A percentile compares a stretch with the other conserved stretches of the same genome.
Evolutionary conservation across 2,797 vertebrate genomes (phyloP).

Genomic region (Melanotaenia trifasciata): DNA sequence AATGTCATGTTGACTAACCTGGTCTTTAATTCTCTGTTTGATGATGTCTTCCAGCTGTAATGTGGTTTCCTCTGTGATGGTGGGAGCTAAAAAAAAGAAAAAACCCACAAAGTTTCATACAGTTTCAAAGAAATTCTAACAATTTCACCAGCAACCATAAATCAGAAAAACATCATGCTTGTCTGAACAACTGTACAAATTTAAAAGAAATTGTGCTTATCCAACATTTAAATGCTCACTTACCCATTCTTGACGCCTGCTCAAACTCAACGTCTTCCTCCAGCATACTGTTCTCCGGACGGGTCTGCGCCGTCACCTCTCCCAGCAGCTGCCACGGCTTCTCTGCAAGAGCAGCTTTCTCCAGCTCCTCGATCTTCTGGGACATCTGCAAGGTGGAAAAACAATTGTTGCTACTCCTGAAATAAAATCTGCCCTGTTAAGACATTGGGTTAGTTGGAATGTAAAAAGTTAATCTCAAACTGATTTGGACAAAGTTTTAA

Average conservation of each 20-base stretch:
- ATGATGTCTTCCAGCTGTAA: conserved; percentile 95
- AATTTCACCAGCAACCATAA: neutral
- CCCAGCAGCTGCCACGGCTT: conserved; percentile 96
- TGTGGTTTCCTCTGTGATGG: conserved; percentile 95
- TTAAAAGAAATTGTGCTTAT: neutral
- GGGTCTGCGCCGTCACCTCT: conserved; percentile 89
- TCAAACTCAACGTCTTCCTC: conserved; percentile 93
- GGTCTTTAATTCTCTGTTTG: conserved; percentile 96
- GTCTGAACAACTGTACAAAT: neutral
- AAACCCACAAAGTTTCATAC: neutral
- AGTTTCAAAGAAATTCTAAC: neutral
- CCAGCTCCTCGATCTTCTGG: conserved; percentile 89
- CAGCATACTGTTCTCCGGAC: conserved; percentile 97
- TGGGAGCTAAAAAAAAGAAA: conserved; percentile 86
- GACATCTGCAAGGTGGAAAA: conserved; percentile 84
- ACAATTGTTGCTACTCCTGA: neutral
- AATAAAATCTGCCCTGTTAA: neutral
- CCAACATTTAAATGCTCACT: conserved; percentile 4
- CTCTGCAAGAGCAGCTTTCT: conserved; percentile 87
- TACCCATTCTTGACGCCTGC: conserved; percentile 89
- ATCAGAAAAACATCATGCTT: neutral
- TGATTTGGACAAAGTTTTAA: neutral
- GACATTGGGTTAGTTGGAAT: neutral
- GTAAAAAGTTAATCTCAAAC: neutral
- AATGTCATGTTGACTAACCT: conserved; percentile 77